Conservation (phyloP, 2,797 vertebrate genomes). For the Lutjanus campechanus region DNA sequence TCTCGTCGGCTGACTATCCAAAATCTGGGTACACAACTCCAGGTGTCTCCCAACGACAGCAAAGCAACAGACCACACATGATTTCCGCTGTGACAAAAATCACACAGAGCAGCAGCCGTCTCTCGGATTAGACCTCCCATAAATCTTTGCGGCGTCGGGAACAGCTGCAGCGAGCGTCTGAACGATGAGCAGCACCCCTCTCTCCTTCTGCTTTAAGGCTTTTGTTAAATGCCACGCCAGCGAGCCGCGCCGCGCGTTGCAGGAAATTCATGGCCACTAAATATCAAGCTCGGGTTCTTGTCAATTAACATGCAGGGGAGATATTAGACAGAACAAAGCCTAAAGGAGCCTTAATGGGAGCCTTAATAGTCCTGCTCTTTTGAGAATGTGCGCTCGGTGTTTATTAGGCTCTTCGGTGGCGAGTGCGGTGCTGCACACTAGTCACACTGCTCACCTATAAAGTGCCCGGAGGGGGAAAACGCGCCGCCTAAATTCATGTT, state of each 20-base stretch:
- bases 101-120: conserved; percentile 23
- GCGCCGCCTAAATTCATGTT: conserved; percentile 34
- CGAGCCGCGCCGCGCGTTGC: conserved; percentile 21
- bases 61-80: conserved; percentile 12
- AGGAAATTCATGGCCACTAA: conserved; percentile 70
- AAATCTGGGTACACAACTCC: not conserved
- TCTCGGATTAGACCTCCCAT: conserved; percentile 50
- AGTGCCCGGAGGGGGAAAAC: not conserved
- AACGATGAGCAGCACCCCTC: conserved; percentile 43
- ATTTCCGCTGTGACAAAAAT: conserved; percentile 52
- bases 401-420: conserved; percentile 57
- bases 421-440: not conserved
- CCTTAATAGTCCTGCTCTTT: conserved; percentile 68
- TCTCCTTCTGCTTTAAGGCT: conserved; percentile 50
- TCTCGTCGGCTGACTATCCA: not conserved
- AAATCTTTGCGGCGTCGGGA: conserved; percentile 60
- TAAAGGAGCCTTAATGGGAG: conserved; percentile 58
- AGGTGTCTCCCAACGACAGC: conserved; percentile 13
- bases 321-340: conserved; percentile 50
- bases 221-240: conserved; percentile 69
- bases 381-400: conserved; percentile 51
- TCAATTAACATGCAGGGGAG: conserved; percentile 65
- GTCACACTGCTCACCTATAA: not conserved
- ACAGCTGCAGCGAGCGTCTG: conserved; percentile 58
- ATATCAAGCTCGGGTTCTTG: conserved; percentile 56